A percentile compares a stretch with the other conserved stretches of the same genome.
Evolutionary conservation across 2,797 vertebrate genomes (phyloP).

Genomic region (Varecia variegata): DNA sequence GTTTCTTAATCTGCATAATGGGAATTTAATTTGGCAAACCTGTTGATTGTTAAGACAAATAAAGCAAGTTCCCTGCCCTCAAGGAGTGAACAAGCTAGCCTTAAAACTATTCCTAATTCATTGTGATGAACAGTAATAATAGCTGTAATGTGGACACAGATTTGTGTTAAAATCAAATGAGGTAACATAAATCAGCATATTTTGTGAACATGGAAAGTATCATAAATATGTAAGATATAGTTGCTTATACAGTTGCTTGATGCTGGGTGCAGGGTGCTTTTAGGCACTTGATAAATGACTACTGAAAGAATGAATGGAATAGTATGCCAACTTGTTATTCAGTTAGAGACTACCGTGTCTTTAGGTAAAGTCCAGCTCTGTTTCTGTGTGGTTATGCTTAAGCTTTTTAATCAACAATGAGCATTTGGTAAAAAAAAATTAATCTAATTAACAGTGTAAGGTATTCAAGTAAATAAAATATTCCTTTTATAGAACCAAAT

Average conservation of each 20-base stretch:
- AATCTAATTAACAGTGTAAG: background rate
- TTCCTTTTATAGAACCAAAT: background rate
- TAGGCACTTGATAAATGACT: background rate
- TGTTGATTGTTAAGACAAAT: background rate
- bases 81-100: background rate
- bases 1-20: background rate
- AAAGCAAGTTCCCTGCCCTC: background rate
- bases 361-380: background rate
- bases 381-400: background rate
- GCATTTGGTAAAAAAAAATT: background rate
- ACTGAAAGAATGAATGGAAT: background rate
- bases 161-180: background rate
- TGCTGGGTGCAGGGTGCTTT: background rate
- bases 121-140: background rate
- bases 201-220: background rate
- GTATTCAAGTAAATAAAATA: background rate
- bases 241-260: background rate
- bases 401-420: background rate
- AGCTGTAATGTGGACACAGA: background rate
- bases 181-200: background rate
- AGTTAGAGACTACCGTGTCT: background rate
- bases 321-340: background rate
- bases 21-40: conserved; percentile 5
- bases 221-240: background rate
- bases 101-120: background rate